These are phyloP conservation scores for Eupithecia pulchellata DNA, from an alignment of 2,888 invertebrate species.

Conservation along the genomic window DNA sequence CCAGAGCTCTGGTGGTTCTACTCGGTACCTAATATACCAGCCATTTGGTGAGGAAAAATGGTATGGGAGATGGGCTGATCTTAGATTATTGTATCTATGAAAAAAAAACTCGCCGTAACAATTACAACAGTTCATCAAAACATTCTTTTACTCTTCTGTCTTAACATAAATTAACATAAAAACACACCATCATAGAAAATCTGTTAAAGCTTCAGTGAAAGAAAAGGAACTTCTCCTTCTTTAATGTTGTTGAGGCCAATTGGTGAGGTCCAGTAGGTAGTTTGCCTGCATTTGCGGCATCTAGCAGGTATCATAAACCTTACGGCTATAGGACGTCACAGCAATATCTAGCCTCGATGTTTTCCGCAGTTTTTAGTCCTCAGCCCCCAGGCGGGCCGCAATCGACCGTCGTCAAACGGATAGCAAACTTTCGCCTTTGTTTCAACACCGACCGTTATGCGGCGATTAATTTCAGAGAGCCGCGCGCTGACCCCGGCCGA, in stretches of 20 bases:
- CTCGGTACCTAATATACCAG: too few species aligned
- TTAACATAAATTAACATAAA: too few species aligned
- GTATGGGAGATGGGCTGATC: too few species aligned
- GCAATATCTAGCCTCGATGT: slow-evolving; percentile 45
- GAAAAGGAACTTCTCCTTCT: too few species aligned
- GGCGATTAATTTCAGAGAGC: slow-evolving; percentile 66
- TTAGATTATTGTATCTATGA: too few species aligned
- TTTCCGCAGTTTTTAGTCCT: slow-evolving; percentile 36
- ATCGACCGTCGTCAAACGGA: slow-evolving; percentile 38
- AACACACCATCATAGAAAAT: too few species aligned
- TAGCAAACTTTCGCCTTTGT: slow-evolving; percentile 32
- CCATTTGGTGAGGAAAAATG: too few species aligned
- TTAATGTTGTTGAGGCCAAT: neutral
- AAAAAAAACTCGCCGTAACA: too few species aligned
- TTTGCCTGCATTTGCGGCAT: neutral
- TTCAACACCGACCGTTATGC: slow-evolving; percentile 47
- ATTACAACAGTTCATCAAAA: too few species aligned
- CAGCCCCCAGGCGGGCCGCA: slow-evolving; percentile 30
- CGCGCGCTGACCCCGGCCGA: slow-evolving; percentile 53
- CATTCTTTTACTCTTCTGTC: too few species aligned
- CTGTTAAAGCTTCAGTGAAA: too few species aligned
- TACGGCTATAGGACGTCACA: neutral
- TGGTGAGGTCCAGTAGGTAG: neutral
- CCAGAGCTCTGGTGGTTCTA: too few species aligned
- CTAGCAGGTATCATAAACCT: neutral